These are phyloP conservation scores for Buathra laborator DNA, from an alignment of 2,888 invertebrate genomes.

Conservation along the genomic window DNA sequence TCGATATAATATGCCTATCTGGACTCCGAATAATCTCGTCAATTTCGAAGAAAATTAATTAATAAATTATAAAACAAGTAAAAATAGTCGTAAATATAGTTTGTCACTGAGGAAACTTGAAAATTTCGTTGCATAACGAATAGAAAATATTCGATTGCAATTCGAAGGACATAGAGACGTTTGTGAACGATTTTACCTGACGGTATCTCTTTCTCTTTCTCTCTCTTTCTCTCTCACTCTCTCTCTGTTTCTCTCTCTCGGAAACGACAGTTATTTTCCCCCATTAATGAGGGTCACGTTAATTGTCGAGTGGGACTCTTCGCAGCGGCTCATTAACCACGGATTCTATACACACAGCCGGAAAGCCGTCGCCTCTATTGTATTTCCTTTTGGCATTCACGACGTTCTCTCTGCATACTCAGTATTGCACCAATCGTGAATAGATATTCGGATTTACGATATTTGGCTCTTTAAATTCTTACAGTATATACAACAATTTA, in stretches of 20 bases:
- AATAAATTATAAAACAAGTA: background rate
- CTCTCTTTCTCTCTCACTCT: no score
- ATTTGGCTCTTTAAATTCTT: conserved; percentile 9
- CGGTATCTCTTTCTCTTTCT: background rate
- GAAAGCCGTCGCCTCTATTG: conserved; percentile 34
- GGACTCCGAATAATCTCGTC: no score
- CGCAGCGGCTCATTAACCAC: conserved; percentile 56
- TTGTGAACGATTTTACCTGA: conserved; percentile 11
- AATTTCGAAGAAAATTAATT: background rate
- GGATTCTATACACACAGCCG: conserved; percentile 37
- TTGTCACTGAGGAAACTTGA: background rate
- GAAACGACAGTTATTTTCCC: conserved; percentile 46
- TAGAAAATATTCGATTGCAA: conserved; percentile 3
- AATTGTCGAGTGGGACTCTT: conserved; percentile 48
- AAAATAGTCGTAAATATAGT: background rate
- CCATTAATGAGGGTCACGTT: conserved; percentile 56
- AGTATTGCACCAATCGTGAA: background rate
- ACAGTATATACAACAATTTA: background rate
- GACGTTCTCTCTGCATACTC: background rate
- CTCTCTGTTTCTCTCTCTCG: background rate
- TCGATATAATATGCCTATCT: no score
- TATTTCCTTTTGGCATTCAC: conserved; percentile 16
- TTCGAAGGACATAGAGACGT: conserved; percentile 27
- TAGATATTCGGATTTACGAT: background rate
- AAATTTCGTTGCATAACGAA: background rate